Evolutionary conservation across 2,113 vertebrate species (phyloP).

Genomic region (Callorhinus ursinus): DNA sequence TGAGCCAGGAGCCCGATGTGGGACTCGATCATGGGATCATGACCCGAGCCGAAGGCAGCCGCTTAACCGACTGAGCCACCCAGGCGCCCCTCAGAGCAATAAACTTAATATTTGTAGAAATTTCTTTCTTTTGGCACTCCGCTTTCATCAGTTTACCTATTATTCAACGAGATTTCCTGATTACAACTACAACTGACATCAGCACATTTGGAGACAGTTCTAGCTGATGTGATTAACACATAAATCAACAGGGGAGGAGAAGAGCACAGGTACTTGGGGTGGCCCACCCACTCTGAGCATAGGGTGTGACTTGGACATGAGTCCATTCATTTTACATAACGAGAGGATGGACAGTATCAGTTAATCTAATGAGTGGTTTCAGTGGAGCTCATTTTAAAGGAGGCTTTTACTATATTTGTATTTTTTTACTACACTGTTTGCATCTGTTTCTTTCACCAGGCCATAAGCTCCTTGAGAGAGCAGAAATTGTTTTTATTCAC

Average conservation of each 20-base stretch:
- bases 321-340: neutral
- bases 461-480: neutral
- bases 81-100: neutral
- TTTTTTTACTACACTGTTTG: neutral
- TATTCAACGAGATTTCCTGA: no score
- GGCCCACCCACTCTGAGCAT: neutral
- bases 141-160: neutral
- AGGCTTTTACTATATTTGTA: neutral
- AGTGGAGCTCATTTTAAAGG: neutral
- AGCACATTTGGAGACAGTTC: neutral
- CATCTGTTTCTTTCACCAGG: neutral
- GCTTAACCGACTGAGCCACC: no score
- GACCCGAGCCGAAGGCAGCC: no score
- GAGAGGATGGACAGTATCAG: neutral
- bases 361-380: neutral
- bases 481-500: neutral
- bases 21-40: no score
- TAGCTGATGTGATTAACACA: neutral
- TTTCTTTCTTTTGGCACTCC: neutral
- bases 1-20: no score
- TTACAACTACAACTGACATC: neutral
- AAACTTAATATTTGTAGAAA: neutral
- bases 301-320: rapidly evolving
- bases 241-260: neutral
- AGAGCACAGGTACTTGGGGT: neutral